Evolutionary conservation across 2,113 vertebrate species (phyloP), one percentile per base, ranked within the genome.

Genomic region (Nothocercus nigrocapillus): DNA sequence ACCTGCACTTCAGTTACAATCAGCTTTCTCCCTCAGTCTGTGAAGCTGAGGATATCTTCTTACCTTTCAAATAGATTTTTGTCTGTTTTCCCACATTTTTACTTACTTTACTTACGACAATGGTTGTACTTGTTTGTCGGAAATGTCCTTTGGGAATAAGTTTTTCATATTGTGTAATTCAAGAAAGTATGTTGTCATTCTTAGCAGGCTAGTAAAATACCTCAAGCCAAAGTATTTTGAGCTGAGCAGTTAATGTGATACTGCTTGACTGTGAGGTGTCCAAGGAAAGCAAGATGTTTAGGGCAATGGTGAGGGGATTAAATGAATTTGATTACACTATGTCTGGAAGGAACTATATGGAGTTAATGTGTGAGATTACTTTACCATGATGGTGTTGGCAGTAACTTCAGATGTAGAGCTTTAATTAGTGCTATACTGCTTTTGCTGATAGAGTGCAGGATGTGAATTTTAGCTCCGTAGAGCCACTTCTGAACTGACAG

Each of bases 81-180:
- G 40, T 70, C 42, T 53, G 30, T 86, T 83, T 85, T 62, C 59
- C 36, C 69, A 72, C 2, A 9, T 70, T 95, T 95, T 88, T 27
- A 18, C 22, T 63, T 27, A 58, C 47, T 63, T 72, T 72, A 85
- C 76, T 97, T 90, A 85, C 85, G 94, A 96, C 90, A 80, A 69
- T 47, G 67, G 18, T 91, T 92, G 30, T 72, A 81, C 53, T 91
- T 94, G 47, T 93, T 79, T 45, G 7, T 69, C 82, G 51, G 85
- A 86, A 85, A 32, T 84, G 19, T 81, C 42, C 76, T 59, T 74
- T 93, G 85, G 67, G 83, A 74, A 28, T 66, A 42, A 6, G 3
- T 63, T 91, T 89, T 96, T 86, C 49, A 14, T 85, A 75, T 93
- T 95, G 64, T 78, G 38, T 75, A 91, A 81, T 70, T 78, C 42